Evolutionary conservation across 23 tunicate species (phyloP).

Genomic region (Ciona savignyi): DNA sequence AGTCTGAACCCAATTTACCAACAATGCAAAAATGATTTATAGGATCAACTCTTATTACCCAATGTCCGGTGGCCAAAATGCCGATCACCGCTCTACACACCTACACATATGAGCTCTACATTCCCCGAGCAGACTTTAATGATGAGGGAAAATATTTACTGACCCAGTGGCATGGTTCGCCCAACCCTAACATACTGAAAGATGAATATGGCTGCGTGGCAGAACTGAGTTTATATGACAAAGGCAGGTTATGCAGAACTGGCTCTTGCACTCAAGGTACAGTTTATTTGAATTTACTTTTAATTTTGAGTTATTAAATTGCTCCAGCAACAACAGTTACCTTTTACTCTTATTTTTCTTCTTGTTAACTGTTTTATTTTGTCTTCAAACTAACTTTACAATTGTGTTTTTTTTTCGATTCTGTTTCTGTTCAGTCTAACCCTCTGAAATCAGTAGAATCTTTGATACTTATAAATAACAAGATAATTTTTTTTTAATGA

Average conservation of each 20-base stretch:
- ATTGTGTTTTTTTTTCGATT: no score
- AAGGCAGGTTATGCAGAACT: constrained; percentile 22
- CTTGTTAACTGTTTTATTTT: no score
- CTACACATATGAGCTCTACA: constrained; percentile 36
- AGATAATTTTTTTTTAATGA: no score
- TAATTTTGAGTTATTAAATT: no score
- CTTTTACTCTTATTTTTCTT: no score
- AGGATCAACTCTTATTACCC: constrained; percentile 27
- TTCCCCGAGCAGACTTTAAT: constrained; percentile 32
- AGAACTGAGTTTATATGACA: constrained; percentile 21
- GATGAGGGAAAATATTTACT: constrained; percentile 31
- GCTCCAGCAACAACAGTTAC: no score
- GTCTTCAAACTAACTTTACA: no score
- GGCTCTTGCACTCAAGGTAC: constrained; percentile 43
- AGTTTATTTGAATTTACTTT: background rate
- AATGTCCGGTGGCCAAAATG: constrained; percentile 24
- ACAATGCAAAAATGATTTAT: no score
- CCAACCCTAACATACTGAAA: constrained; percentile 56
- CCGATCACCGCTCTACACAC: constrained; percentile 29
- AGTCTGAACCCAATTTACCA: background rate
- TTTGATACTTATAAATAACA: no score
- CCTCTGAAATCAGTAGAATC: no score
- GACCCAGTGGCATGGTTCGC: constrained; percentile 89
- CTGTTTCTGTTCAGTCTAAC: no score
- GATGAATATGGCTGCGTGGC: constrained; percentile 68